Evolutionary conservation across 2,113 vertebrate species (phyloP), one percentile per base, ranked within the genome.

Genomic region (Phrynocephalus versicolor): DNA sequence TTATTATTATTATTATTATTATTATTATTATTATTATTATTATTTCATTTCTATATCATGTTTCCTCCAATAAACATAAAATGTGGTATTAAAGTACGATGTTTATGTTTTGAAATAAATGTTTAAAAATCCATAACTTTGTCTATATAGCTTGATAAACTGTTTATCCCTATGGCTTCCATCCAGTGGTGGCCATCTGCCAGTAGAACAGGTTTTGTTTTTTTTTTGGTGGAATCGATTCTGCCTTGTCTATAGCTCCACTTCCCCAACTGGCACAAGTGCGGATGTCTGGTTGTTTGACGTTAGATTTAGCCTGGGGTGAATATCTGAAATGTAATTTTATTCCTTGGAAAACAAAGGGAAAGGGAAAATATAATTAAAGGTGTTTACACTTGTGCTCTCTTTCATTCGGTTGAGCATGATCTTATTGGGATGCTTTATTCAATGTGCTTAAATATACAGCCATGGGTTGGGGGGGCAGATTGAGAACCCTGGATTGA

Each of bases 371-470:
- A 18, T 8, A 9, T 77, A 45, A 21, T 37, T 82, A 70, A 71
- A 57, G n/a, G 12, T 16, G 6, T n/a, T 57, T 57, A 6, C 7
- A 14, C 10, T 25, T 84, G 30, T 74, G 13, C 19, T 14, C 3
- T 7, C 45, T 55, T 33, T 5, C 45, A 14, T 41, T 25, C 12
- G 12, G 3, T 10, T 27, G 27, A n/a, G 41, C 86, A 10, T 71
- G 78, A 57, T 67, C 1, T 77, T 90, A 19, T 91, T 73, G 78
- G 51, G 83, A 39, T 82, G 82, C 12, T 83, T 91, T 9, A 2
- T 85, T 60, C 86, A 64, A 27, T 51, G 30, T 4, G 6, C 37
- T 90, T 88, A 74, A 90, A 82, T 82, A 80, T 51, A 64, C 41
- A n/a, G 14, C 88, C 33, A 39, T 79, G 12, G 37, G 33, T 37